Conservation (phyloP, 2,888 invertebrate genomes). For the Leucania comma region DNA sequence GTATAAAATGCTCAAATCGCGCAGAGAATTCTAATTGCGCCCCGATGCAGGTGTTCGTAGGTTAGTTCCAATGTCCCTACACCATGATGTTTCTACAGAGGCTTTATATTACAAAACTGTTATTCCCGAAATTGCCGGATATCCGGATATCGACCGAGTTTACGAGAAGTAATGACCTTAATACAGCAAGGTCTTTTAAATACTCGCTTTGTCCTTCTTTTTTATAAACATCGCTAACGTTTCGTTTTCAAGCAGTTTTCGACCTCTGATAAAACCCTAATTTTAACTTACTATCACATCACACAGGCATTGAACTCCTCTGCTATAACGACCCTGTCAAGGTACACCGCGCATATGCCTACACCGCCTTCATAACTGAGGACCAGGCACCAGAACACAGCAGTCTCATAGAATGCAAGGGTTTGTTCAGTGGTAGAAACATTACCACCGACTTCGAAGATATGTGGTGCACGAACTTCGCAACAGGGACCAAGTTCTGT, state of each 20-base stretch:
- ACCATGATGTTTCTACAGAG: too few relatives aligned
- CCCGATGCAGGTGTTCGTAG: too few relatives aligned
- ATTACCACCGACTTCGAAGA: slow-evolving; percentile 92
- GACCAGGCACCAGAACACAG: slow-evolving; percentile 69
- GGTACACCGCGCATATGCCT: slow-evolving; percentile 81
- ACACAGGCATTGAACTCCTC: slow-evolving; percentile 88
- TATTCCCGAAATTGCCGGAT: too few relatives aligned
- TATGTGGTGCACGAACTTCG: slow-evolving; percentile 91
- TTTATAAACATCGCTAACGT: too few relatives aligned
- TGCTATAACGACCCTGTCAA: slow-evolving; percentile 76
- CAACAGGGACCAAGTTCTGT: slow-evolving; percentile 77
- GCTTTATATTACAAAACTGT: too few relatives aligned
- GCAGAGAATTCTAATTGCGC: too few relatives aligned
- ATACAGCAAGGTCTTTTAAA: too few relatives aligned
- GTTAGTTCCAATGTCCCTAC: too few relatives aligned
- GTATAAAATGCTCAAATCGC: too few relatives aligned
- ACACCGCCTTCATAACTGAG: slow-evolving; percentile 75
- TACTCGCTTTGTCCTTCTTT: too few relatives aligned
- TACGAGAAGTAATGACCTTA: too few relatives aligned
- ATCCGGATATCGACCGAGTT: too few relatives aligned
- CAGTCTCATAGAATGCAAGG: slow-evolving; percentile 82
- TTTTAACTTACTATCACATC: neutral
- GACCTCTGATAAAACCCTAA: neutral
- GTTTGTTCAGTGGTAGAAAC: slow-evolving; percentile 93
- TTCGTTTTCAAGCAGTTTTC: neutral